These are phyloP conservation scores for Hirudinaria manillensis DNA, from an alignment of 2,888 invertebrate genomes.

Conservation along the genomic window DNA sequence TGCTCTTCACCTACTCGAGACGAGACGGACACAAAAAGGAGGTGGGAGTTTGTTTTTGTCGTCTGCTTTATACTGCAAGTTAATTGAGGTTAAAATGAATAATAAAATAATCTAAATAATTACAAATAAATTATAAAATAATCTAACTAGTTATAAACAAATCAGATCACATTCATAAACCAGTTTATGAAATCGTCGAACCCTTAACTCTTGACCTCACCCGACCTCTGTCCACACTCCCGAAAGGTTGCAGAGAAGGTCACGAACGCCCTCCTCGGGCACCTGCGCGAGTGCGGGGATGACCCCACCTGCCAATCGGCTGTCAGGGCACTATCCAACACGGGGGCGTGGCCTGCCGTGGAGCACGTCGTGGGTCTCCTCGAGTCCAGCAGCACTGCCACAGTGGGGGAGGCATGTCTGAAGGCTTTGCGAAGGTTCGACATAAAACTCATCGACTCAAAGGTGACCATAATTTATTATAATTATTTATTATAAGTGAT, in stretches of 20 bases:
- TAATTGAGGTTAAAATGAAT: too few relatives aligned
- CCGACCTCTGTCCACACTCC: not conserved
- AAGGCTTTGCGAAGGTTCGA: slow-evolving; percentile 60
- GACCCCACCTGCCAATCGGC: slow-evolving; percentile 59
- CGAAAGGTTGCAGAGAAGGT: slow-evolving; percentile 50
- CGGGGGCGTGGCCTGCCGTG: slow-evolving; percentile 62
- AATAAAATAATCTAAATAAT: too few relatives aligned
- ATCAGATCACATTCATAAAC: too few relatives aligned
- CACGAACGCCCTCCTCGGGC: slow-evolving; percentile 47
- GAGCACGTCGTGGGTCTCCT: slow-evolving; percentile 61
- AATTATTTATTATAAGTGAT: not conserved
- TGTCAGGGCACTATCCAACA: slow-evolving; percentile 67
- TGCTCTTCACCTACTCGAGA: slow-evolving; percentile 44
- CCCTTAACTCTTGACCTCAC: too few relatives aligned
- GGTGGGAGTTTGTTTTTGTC: not conserved
- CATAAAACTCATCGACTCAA: slow-evolving; percentile 38
- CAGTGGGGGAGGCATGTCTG: slow-evolving; percentile 64
- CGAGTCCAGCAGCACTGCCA: slow-evolving; percentile 57
- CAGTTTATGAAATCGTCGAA: too few relatives aligned
- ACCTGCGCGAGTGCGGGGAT: slow-evolving; percentile 59
- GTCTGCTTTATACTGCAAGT: not conserved
- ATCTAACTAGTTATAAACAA: too few relatives aligned
- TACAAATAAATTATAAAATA: too few relatives aligned
- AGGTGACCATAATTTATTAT: slow-evolving; percentile 40
- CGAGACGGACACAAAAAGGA: slow-evolving; percentile 40